Base-by-base conservation (phyloP, 2,888 invertebrate species). In the Sthenelais limicola region DNA sequence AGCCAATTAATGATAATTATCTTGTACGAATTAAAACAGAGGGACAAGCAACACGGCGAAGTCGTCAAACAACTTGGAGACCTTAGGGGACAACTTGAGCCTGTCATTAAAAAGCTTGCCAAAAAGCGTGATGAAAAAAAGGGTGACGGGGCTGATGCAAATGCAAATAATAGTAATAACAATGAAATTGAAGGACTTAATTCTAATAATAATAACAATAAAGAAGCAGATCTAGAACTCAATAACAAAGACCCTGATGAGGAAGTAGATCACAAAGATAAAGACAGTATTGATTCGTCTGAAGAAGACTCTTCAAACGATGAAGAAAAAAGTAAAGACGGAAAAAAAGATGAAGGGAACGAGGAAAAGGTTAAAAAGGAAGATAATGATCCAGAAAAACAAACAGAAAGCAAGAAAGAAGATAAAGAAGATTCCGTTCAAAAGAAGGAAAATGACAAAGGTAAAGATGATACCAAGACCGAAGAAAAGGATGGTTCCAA, bases 131-230 rank as follows among this genome's bases (percentile, higher is more conserved):
- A 43, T 33, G 47, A 49, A 26, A 24, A 49, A 32, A 66, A 70
- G 30, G 30, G 33, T 15, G 70, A 32, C 15, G 38, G 51, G 2
- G 68, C 54, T 47, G 47, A 73, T n/a, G 47, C 12, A 7, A 68
- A 73, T 58, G 62, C 62, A 47, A 54, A 71, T 35, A 47, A 73
- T 43, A 47, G 71, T n/a, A 47, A 73, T n/a, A 49, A 73, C 30
- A 47, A 73, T 18, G 38, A 48, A 24, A 43, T 43, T 43, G 43
- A 15, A 43, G 43, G 18, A 15, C 12, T 18, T 18, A 43, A 43
- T 43, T 9, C 1, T 2, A 71, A 43, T 18, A 49, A 51, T 47
- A n/a, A 56, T 18, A 48, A 62, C 35, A 32, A 38, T 30, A 58
- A 24, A 24, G 66, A 71, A 18, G 21, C n/a, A 15, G 18, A 28